These are phyloP conservation scores for Vandiemenella viatica DNA, from an alignment of 2,888 invertebrate genomes.

Conservation along the genomic window DNA sequence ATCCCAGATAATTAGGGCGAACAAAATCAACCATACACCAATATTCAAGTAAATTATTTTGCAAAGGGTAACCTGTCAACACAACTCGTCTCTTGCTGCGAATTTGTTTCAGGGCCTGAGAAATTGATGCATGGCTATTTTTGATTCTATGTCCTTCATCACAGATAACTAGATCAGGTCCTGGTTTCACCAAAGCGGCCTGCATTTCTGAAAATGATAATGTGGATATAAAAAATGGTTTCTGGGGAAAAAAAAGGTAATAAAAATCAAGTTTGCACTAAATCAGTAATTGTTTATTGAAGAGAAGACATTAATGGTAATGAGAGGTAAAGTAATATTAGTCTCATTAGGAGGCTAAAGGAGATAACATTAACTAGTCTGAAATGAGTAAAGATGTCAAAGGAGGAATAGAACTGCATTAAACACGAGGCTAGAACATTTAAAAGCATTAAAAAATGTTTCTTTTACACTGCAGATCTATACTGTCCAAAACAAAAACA, in stretches of 20 bases:
- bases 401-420: too few species aligned
- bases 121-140: conserved; percentile 93
- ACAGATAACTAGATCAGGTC: conserved; percentile 87
- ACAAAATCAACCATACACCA: conserved; percentile 99
- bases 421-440: too few species aligned
- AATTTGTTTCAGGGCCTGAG: conserved; percentile 87
- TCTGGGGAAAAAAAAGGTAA: conserved; percentile 1
- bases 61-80: conserved; percentile 93
- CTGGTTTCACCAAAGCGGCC: conserved; percentile 71
- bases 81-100: conserved; percentile 87
- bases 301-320: too few species aligned
- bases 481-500: neutral
- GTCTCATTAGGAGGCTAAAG: too few species aligned
- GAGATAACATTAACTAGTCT: too few species aligned
- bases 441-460: neutral
- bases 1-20: conserved; percentile 90
- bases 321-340: too few species aligned
- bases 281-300: too few species aligned
- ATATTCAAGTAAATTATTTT: conserved; percentile 91
- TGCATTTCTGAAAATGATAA: conserved; percentile 50
- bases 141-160: conserved; percentile 97
- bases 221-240: conserved; percentile 2
- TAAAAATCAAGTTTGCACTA: too few species aligned
- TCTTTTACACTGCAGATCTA: too few species aligned
- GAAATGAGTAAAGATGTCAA: too few species aligned